phyloP scores from a whole-genome alignment of 2,888 invertebrate species.

The Apeira syringaria region DNA sequence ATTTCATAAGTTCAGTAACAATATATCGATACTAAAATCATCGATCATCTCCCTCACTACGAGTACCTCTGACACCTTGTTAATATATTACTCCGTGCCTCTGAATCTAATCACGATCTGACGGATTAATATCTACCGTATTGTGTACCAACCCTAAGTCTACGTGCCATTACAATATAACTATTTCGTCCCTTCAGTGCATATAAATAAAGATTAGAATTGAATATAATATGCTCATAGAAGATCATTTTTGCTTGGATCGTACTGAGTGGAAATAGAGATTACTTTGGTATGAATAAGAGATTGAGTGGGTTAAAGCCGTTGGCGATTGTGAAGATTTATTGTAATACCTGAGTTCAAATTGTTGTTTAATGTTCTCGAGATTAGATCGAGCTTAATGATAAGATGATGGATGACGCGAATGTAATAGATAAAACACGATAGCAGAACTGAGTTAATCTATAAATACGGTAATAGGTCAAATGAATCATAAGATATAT shows the following conservation, averaged over 20 bases:
- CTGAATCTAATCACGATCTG: constrained; percentile 81
- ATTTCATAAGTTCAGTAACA: too few species aligned
- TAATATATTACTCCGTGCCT: constrained; percentile 79
- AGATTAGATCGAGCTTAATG: constrained; percentile 51
- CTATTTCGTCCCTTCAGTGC: constrained; percentile 1
- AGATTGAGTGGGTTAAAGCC: constrained; percentile 52
- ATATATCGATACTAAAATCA: constrained; percentile 37
- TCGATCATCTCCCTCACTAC: constrained; percentile 24
- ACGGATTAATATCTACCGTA: constrained; percentile 77
- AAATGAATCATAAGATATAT: too few species aligned
- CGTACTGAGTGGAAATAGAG: constrained; percentile 30
- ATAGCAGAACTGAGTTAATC: too few species aligned
- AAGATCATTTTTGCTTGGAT: not conserved
- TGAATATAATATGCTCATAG: not conserved
- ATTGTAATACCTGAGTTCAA: constrained; percentile 73
- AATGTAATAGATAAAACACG: not conserved
- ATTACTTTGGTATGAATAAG: constrained; percentile 35
- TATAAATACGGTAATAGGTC: too few species aligned
- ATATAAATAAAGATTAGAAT: constrained; percentile 10
- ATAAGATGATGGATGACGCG: constrained; percentile 35
- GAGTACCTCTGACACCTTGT: constrained; percentile 64
- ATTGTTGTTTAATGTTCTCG: constrained; percentile 70
- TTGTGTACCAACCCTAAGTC: constrained; percentile 54
- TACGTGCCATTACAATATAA: constrained; percentile 56
- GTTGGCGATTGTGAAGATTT: constrained; percentile 67